Evolutionary conservation across 2,888 invertebrate genomes (phyloP).

Genomic region (Anaspis maculata): DNA sequence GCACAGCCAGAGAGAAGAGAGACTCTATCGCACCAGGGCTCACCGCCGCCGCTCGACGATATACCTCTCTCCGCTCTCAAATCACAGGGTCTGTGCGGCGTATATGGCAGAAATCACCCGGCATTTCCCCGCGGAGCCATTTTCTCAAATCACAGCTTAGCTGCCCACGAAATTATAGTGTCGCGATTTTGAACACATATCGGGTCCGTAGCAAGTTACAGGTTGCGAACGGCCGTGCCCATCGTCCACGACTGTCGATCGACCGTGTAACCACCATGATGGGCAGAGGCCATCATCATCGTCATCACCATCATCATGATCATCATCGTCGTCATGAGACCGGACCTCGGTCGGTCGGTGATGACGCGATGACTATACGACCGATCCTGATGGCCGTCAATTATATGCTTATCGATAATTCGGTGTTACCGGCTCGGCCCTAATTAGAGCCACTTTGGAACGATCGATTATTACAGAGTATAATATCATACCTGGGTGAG

Average conservation of each 20-base stretch:
- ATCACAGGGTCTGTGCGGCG: conserved; percentile 42
- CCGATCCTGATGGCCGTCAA: background rate
- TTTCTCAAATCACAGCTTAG: conserved; percentile 42
- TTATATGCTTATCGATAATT: conserved; percentile 1
- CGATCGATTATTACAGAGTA: too few species aligned
- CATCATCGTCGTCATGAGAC: too few species aligned
- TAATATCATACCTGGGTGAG: too few species aligned
- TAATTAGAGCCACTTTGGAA: too few species aligned
- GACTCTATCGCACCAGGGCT: too few species aligned
- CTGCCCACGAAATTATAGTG: conserved; percentile 42
- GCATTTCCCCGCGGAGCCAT: conserved; percentile 40
- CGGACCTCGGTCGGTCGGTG: too few species aligned
- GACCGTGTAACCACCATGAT: too few species aligned
- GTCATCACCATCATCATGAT: too few species aligned
- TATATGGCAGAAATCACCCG: conserved; percentile 36
- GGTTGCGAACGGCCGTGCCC: conserved; percentile 14
- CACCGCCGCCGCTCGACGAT: conserved; percentile 44
- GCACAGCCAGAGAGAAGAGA: too few species aligned
- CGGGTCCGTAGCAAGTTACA: conserved; percentile 21
- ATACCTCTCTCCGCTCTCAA: too few species aligned
- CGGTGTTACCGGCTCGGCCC: background rate
- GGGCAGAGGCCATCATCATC: too few species aligned
- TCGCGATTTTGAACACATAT: conserved; percentile 29
- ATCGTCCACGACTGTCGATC: conserved; percentile 17
- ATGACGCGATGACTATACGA: background rate